A percentile compares a stretch with the other conserved stretches of the same genome.
Conservation (phyloP, 2,888 invertebrate species). For the Linyphia triangularis region DNA sequence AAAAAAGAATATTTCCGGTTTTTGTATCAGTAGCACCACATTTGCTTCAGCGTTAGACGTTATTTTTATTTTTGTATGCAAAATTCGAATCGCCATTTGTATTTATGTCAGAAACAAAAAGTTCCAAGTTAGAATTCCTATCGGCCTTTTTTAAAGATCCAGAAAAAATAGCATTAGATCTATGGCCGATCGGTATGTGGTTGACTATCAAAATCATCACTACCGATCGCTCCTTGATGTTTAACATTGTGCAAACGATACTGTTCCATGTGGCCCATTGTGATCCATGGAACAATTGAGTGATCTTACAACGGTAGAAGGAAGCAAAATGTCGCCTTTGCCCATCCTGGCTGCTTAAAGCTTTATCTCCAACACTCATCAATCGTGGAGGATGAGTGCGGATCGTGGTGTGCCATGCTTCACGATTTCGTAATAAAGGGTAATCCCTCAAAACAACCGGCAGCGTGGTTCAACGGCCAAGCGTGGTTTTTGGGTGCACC, state of each 20-base stretch:
- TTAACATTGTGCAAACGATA: background rate
- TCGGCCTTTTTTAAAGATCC: no score
- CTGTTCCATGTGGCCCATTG: conserved; percentile 1
- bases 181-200: no score
- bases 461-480: conserved; percentile 41
- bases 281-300: conserved; percentile 34
- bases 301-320: background rate
- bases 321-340: conserved; percentile 1
- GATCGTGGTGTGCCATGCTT: conserved; percentile 44
- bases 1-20: no score
- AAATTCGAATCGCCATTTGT: no score
- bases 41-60: no score
- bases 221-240: background rate
- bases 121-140: no score
- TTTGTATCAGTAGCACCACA: no score
- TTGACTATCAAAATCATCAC: no score
- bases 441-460: conserved; percentile 23
- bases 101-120: no score
- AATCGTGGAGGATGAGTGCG: background rate
- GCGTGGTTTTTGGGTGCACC: conserved; percentile 35
- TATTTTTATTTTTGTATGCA: no score
- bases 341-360: background rate
- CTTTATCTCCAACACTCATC: conserved; percentile 18
- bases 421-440: conserved; percentile 65
- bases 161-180: no score